These are phyloP conservation scores for Andricus curvator DNA, from an alignment of 2,888 invertebrate genomes.

Conservation along the genomic window DNA sequence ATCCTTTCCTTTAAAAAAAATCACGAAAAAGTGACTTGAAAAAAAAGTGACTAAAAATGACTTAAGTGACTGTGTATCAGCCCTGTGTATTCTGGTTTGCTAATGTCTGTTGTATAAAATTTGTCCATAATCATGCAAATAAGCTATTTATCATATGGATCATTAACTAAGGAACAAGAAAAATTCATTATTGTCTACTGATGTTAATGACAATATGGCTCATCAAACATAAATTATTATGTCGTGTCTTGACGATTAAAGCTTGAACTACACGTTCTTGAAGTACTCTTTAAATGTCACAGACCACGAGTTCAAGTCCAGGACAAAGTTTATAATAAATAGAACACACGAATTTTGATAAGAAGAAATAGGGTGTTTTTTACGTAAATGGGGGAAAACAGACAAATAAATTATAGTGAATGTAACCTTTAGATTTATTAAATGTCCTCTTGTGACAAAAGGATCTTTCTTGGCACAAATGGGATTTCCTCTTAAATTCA, in stretches of 20 bases:
- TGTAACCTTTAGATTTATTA: too few species aligned
- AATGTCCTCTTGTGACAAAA: too few species aligned
- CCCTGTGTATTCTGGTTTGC: background rate
- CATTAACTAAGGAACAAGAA: background rate
- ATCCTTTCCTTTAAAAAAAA: too few species aligned
- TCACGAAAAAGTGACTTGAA: too few species aligned
- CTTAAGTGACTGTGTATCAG: too few species aligned
- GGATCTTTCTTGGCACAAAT: too few species aligned
- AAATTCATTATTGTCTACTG: background rate
- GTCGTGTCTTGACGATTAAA: slow-evolving; percentile 16
- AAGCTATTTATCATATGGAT: background rate
- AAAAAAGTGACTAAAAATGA: too few species aligned
- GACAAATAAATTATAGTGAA: too few species aligned
- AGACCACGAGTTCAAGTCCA: background rate
- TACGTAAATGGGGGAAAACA: too few species aligned
- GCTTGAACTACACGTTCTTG: background rate
- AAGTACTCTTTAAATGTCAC: background rate
- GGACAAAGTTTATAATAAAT: background rate
- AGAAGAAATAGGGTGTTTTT: background rate
- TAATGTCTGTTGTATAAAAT: background rate
- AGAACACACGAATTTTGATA: background rate
- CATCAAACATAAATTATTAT: slow-evolving; percentile 17
- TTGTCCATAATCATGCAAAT: background rate
- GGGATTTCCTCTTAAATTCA: too few species aligned
- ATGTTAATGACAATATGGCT: background rate